Base-by-base conservation (phyloP, 2,113 vertebrate species). In the Gobius niger region DNA sequence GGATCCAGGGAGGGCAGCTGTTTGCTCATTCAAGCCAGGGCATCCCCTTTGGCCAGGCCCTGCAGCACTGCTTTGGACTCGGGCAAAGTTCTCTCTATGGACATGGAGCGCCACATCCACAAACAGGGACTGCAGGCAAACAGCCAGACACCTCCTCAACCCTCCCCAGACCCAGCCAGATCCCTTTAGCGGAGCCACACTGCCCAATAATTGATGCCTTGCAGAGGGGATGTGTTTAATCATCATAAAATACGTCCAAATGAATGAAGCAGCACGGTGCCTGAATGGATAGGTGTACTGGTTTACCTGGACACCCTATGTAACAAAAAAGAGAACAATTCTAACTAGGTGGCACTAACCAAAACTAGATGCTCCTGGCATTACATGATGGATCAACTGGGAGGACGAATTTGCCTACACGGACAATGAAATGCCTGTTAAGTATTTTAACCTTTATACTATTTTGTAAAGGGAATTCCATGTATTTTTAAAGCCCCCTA, bases 141-240 rank as follows among this genome's bases (percentile, higher is more conserved):
- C 77, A 87, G 74, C 68, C 47, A 53, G 65, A 72, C 88, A 85
- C 79, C 77, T 77, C 73, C 82, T 68, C 76, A 77, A 60, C 77
- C 65, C 56, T 47, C 66, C 67, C 65, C 2, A 19, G 18, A 18
- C 52, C 10, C 52, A 54, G 87, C 89, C 87, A 87, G 83, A 65
- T 46, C 77, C 79, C 74, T 77, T 84, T 79, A 85, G 83, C 82
- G 83, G 84, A 81, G 83, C 85, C 90, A 77, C 74, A 80, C 84
- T 92, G 90, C 84, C 83, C 90, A 84, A 87, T 91, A 92, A 93
- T 92, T 92, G 89, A 92, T 87, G 89, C 88, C 87, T 91, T 91
- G 82, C 87, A 88, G 85, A 87, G 78, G 89, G 91, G 88, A 93
- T 92, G 89, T 88, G 89, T 92, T 92, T 92, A 92, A 93, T 93